Evolutionary conservation across 1,140 invertebrate genomes (phyloP).

Genomic region (Sarcophaga bullata): DNA sequence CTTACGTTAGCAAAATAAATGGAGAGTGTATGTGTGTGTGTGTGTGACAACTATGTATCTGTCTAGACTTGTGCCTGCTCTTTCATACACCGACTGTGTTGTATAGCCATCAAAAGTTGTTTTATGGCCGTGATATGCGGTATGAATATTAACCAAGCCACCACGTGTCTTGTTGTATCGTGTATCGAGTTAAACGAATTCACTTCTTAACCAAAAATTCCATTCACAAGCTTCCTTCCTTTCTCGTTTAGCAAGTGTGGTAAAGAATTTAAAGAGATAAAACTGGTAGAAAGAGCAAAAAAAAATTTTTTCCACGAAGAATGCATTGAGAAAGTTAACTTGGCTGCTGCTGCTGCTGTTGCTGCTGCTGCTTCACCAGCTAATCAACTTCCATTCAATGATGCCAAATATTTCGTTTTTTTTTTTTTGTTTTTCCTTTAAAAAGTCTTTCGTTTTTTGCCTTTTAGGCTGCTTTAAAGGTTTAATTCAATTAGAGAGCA

Average conservation of each 20-base stretch:
- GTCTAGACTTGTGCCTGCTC: not conserved
- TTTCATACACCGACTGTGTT: too few relatives aligned
- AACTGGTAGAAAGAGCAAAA: not conserved
- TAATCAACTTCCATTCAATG: not conserved
- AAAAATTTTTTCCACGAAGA: not conserved
- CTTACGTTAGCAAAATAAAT: not conserved
- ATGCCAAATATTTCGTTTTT: not conserved
- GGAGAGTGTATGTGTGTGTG: not conserved
- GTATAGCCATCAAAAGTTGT: not conserved
- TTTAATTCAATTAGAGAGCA: not conserved
- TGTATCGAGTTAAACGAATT: not conserved
- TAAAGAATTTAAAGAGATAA: not conserved
- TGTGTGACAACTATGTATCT: not conserved
- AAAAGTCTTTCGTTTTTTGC: not conserved
- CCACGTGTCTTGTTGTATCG: not conserved
- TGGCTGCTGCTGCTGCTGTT: not conserved
- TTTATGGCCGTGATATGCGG: not conserved
- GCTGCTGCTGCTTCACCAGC: not conserved
- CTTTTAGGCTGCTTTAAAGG: not conserved
- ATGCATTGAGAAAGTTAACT: not conserved
- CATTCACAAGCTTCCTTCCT: not conserved
- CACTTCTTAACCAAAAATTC: not conserved
- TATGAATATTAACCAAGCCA: slow-evolving; percentile 2
- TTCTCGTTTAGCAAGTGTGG: not conserved
- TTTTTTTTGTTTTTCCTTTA: not conserved